phyloP scores from a whole-genome alignment of 2,888 invertebrate genomes.

The Himalopsyche japonica region DNA sequence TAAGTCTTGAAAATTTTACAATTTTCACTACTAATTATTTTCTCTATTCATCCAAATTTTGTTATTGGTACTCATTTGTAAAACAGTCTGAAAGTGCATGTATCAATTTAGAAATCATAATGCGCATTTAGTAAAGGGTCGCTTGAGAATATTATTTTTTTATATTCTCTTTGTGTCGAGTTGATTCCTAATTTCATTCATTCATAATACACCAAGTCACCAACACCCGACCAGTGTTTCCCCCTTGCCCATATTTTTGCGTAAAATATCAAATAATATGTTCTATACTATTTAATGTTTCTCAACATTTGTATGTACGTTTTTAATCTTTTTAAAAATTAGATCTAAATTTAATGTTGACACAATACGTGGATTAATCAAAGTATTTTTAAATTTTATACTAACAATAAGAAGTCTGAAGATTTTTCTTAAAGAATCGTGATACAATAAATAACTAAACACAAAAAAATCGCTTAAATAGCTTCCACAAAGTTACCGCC shows the following conservation, averaged over 20 bases:
- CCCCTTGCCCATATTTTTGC: constrained; percentile 3
- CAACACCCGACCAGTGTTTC: background rate
- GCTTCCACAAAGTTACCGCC: too few relatives aligned
- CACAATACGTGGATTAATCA: too few relatives aligned
- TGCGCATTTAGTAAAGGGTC: background rate
- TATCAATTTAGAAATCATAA: constrained; percentile 33
- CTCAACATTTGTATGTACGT: background rate
- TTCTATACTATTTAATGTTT: background rate
- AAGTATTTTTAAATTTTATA: too few relatives aligned
- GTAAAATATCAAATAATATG: constrained; percentile 14
- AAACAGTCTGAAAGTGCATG: constrained; percentile 4
- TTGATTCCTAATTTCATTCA: constrained; percentile 28
- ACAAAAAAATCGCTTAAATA: too few relatives aligned
- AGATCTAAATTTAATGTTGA: too few relatives aligned
- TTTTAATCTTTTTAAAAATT: too few relatives aligned
- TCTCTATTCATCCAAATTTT: too few relatives aligned
- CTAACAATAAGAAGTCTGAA: too few relatives aligned
- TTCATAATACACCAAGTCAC: constrained; percentile 11
- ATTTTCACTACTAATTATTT: too few relatives aligned
- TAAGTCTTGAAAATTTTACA: too few relatives aligned
- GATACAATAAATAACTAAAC: too few relatives aligned
- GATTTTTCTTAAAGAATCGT: too few relatives aligned
- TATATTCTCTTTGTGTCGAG: constrained; percentile 5
- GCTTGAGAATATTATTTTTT: background rate
- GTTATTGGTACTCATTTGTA: constrained; percentile 26